Base-by-base conservation (phyloP, 2,888 invertebrate species). In the Diaphora mendica region DNA sequence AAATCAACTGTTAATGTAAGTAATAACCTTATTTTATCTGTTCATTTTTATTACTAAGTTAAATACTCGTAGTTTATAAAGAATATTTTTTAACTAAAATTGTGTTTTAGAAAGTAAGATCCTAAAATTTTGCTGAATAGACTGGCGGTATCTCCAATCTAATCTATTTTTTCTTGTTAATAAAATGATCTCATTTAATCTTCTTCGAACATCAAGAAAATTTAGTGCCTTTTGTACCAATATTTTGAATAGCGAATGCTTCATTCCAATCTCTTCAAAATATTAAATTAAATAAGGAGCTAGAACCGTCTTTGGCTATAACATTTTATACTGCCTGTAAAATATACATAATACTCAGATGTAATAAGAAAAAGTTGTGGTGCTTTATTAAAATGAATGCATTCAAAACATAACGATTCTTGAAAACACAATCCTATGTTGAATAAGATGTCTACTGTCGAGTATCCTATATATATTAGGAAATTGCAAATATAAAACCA, bases 261-360 rank as follows among this genome's bases (percentile, higher is more conserved):
- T 48, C 35, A 26, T 65, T 51, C 23, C 66, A 71, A 66, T 71
- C 51, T 44, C 42, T 62, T 44, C 44, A 44, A 67, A 68, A 35
- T 35, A 55, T 68, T 35, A 64, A 35, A 51, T 72, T 35, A 30
- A 51, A 48, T 64, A 51, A 51, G 48, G 23, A 23, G 35, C 15
- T 35, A 42, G 67, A n/a, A 44, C 35, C 35, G 48, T 72, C 68
- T 13, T 72, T 35, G 23, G 33, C 20, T 23, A 64, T 68, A 68
- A 72, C 68, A 13, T 68, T 72, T 68, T n/a, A 68, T 68, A 64
- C 51, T 68, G 68, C 35, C 44, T 44, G 30, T 65, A 69, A 70
- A 70, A 66, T 59, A 66, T 55, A 55, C 51, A 11, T 73, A 35
- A 70, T 67, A 66, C 70, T 2, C n/a, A 8, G 20, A 62, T 62